Evolutionary conservation across 2,797 vertebrate genomes (phyloP), one percentile per base, ranked within the genome.

Genomic region (Pseudopleuronectes americanus): DNA sequence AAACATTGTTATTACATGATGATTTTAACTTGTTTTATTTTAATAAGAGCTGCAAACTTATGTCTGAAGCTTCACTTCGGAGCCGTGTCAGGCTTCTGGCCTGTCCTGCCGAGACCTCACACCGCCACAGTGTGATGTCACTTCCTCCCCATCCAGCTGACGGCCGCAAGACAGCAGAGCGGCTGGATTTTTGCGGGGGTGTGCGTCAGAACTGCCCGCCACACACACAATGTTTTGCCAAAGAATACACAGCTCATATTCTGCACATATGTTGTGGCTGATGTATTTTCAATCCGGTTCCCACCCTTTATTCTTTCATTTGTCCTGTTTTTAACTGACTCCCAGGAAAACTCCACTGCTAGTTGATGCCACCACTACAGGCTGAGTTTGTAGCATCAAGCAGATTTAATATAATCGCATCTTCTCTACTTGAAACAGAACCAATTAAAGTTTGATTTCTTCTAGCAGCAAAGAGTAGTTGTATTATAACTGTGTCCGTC

Each of bases 1-100:
- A 70, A 77, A 77, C 33, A 33, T 19, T 41, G 58, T 45, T 64
- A 75, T 84, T 71, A 68, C 28, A 26, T 62, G 22, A 67, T 22
- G 26, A 4, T 58, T 63, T 45, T 1, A 38, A 57, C 12, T 23
- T 57, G 38, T 74, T 83, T 77, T 5, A 33, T 52, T 52, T 57
- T 71, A 49, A 60, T 6, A 55, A 41, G 22, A n/a, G 22, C 48
- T 63, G 17, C 43, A n/a, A 55, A 28, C 19, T 24, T 19, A 72
- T 72, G 57, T 79, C 76, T 74, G 12, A 28, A 47, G 57, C 21
- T 57, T 21, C 2, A 58, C 17, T 47, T n/a, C 33, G 49, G 19
- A 49, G 47, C 55, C 57, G 23, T 49, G 69, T 53, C 33, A 14
- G 53, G 59, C 47, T 26, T 61, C 55, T 56, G 6, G 14, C 17